Conservation (phyloP, 2,797 vertebrate species). For the Poecilia picta region DNA sequence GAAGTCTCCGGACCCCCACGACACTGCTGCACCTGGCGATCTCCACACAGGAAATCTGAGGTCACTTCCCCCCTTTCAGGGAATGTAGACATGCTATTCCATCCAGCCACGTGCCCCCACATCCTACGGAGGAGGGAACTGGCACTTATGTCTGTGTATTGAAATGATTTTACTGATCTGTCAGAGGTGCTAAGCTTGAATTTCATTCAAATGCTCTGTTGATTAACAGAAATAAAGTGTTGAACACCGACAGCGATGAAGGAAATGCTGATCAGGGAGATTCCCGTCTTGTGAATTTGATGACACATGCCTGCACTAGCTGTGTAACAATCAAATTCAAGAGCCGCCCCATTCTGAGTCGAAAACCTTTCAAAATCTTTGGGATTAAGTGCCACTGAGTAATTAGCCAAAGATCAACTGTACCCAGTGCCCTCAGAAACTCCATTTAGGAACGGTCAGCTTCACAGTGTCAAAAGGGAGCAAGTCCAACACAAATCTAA, state of each 20-base stretch:
- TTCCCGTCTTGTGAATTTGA: background rate
- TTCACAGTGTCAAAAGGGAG: slow-evolving; percentile 34
- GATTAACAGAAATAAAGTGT: slow-evolving; percentile 22
- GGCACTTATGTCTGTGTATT: background rate
- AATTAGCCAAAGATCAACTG: slow-evolving; percentile 14
- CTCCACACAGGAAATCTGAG: slow-evolving; percentile 77
- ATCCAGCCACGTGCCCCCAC: slow-evolving; percentile 66
- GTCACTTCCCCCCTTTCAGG: slow-evolving; percentile 77
- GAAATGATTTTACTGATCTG: slow-evolving; percentile 2
- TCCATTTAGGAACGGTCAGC: slow-evolving; percentile 17
- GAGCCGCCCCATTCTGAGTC: background rate
- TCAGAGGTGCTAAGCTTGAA: slow-evolving; percentile 23
- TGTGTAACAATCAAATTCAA: slow-evolving; percentile 15
- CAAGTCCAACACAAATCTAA: slow-evolving; percentile 48
- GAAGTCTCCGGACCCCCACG: slow-evolving; percentile 71
- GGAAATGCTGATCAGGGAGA: slow-evolving; percentile 6
- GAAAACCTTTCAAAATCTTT: background rate
- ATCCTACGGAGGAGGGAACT: slow-evolving; percentile 24
- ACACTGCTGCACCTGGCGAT: slow-evolving; percentile 77
- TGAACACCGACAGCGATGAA: background rate
- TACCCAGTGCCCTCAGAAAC: slow-evolving; percentile 19
- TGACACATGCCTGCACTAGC: slow-evolving; percentile 8
- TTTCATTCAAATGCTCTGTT: slow-evolving; percentile 25
- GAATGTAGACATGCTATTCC: slow-evolving; percentile 66
- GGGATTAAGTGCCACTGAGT: slow-evolving; percentile 14